Evolutionary conservation across 2,888 invertebrate genomes (phyloP).

Genomic region (Chymomyza caudatula): DNA sequence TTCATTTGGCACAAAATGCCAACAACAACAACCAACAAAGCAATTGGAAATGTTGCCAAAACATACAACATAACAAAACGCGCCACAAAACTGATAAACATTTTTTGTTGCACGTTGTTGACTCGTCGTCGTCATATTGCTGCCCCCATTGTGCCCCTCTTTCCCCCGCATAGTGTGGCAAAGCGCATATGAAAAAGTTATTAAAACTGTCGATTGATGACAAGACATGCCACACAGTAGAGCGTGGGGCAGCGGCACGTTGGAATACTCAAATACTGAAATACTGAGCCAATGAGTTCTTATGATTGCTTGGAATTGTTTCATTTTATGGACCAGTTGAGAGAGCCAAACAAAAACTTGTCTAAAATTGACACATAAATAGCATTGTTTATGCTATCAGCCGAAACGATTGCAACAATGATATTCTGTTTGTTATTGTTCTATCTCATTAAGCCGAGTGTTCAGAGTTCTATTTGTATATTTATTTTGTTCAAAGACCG

Average conservation of each 20-base stretch:
- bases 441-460: background rate
- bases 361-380: conserved; percentile 51
- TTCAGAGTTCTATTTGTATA: background rate
- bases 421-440: background rate
- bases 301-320: background rate
- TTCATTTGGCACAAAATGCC: background rate
- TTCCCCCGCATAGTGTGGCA: background rate
- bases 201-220: conserved; percentile 61
- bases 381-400: conserved; percentile 56
- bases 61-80: background rate
- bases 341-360: conserved; percentile 21
- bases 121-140: background rate
- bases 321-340: background rate
- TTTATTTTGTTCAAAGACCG: no score
- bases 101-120: background rate
- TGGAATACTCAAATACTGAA: background rate
- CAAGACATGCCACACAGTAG: background rate
- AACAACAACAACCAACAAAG: background rate
- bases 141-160: background rate
- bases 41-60: background rate
- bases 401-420: background rate
- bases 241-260: background rate
- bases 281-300: background rate
- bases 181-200: conserved; percentile 54
- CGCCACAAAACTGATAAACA: background rate